Conservation (phyloP, 2,113 vertebrate genomes). For the Chunga burmeisteri region DNA sequence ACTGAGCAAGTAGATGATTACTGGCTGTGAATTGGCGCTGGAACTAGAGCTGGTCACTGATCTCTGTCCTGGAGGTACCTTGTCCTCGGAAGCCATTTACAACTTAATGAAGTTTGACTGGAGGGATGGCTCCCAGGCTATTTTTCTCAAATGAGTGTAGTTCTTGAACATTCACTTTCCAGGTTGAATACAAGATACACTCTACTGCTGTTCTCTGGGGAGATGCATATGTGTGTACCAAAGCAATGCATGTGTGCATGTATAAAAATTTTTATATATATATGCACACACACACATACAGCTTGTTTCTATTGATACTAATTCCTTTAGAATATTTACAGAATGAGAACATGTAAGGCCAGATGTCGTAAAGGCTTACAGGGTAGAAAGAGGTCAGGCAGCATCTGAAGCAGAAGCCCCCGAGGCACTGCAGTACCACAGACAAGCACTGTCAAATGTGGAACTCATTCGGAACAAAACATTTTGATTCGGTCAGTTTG, state of each 20-base stretch:
- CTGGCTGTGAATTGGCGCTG: background rate
- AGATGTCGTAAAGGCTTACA: background rate
- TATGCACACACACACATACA: background rate
- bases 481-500: background rate
- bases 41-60: background rate
- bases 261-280: background rate
- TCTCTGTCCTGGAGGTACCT: background rate
- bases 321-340: conserved; percentile 16
- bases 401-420: conserved; percentile 12
- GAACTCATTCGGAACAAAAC: background rate
- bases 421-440: background rate
- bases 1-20: background rate
- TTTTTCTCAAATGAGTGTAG: background rate
- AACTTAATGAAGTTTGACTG: background rate
- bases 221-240: background rate
- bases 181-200: background rate
- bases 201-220: background rate
- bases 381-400: conserved; percentile 11
- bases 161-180: background rate
- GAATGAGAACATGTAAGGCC: background rate
- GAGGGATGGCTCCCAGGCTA: background rate
- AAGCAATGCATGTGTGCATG: background rate
- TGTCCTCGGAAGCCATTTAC: background rate
- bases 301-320: background rate
- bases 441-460: background rate